Conservation (phyloP, 2,797 vertebrate species). For the Labeo calbasu region DNA sequence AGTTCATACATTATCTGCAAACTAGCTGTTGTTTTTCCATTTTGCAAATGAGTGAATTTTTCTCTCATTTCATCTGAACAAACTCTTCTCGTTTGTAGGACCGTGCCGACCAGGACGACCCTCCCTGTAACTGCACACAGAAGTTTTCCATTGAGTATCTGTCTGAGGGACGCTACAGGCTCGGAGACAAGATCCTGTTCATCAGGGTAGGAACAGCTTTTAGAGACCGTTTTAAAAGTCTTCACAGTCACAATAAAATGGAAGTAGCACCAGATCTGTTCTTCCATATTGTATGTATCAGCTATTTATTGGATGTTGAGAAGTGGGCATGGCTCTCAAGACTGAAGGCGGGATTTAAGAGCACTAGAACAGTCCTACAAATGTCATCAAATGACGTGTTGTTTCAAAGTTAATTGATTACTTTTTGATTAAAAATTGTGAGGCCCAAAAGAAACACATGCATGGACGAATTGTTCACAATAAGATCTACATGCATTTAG, state of each 20-base stretch:
- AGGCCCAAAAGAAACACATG: background rate
- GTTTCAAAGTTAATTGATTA: background rate
- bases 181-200: slow-evolving; percentile 97
- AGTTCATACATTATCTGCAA: background rate
- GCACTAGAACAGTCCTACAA: background rate
- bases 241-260: background rate
- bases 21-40: background rate
- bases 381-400: background rate
- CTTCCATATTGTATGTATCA: background rate
- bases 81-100: slow-evolving; percentile 76
- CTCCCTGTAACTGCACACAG: slow-evolving; percentile 93
- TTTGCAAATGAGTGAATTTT: background rate
- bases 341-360: background rate
- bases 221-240: background rate
- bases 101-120: slow-evolving; percentile 87
- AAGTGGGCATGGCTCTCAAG: background rate
- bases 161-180: slow-evolving; percentile 94
- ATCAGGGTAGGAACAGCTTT: slow-evolving; percentile 71
- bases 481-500: too few relatives aligned
- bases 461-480: background rate
- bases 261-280: background rate
- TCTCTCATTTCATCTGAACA: background rate
- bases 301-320: background rate
- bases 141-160: slow-evolving; percentile 96
- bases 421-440: background rate